Base-by-base conservation (phyloP, 2,888 invertebrate genomes). In the Lissonota sp. region DNA sequence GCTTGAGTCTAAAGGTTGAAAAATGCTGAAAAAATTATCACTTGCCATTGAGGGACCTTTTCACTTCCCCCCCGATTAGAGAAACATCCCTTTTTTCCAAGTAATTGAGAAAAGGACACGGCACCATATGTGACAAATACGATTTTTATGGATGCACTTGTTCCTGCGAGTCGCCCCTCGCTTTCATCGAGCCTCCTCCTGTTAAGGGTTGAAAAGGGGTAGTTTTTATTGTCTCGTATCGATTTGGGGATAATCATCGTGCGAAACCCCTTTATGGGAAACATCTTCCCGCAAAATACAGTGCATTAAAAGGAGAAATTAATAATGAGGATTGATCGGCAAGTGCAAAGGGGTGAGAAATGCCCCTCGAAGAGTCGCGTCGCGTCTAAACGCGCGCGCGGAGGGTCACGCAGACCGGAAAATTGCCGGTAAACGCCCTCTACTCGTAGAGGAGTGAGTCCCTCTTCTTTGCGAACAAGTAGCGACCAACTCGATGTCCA, bases 31-130 rank as follows among this genome's bases (percentile, higher is more conserved):
- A n/a, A 66, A 26, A 57, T n/a, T 40, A 26, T 49, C 69, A 49
- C 40, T 63, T 74, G 53, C 76, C 14, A 14, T 12, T 39, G 26
- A 26, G 40, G 26, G 49, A 62, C 51, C 49, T 62, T 72, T 72
- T 72, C 71, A 3, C 26, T 80, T 66, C 53, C 49, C 58, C 57
- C 26, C 40, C 39, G 69, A 44, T 58, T 16, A 62, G 62, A 26
- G 26, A 62, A 26, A 26, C 71, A 75, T 71, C 76, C 66, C 51
- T 80, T 82, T 79, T 82, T 76, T 69, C 42, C 58, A 72, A 77
- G 82, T 86, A 87, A 88, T 88, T 87, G 83, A 26, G 76, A 88
- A 87, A 87, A 82, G 86, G 86, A 88, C 87, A 84, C 86, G 80
- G 26, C n/a, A 84, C 83, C 70, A 69, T 70, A 72, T 79, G 26